Conservation (phyloP, 1,140 invertebrate species). For the Anoplophora glabripennis region DNA sequence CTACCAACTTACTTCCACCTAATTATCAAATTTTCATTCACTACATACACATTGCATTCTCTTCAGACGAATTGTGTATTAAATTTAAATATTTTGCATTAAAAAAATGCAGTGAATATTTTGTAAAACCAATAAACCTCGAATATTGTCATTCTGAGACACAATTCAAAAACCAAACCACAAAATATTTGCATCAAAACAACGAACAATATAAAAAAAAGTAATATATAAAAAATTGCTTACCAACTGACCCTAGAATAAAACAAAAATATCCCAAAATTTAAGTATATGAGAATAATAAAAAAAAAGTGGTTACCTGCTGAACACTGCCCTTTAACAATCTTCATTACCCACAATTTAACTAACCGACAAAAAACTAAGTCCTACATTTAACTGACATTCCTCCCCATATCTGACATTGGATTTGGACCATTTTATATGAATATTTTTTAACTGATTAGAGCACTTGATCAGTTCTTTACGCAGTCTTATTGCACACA, state of each 20-base stretch:
- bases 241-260: constrained; percentile 19
- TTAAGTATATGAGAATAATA: background rate
- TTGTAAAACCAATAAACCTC: too few relatives aligned
- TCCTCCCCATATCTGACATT: constrained; percentile 14
- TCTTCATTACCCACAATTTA: constrained; percentile 9
- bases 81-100: too few relatives aligned
- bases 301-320: constrained; percentile 17
- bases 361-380: constrained; percentile 10
- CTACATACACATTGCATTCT: too few relatives aligned
- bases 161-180: too few relatives aligned
- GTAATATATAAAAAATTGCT: constrained; percentile 20
- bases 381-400: constrained; percentile 10
- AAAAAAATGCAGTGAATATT: too few relatives aligned
- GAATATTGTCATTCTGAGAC: too few relatives aligned
- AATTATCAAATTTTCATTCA: too few relatives aligned
- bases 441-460: constrained; percentile 6
- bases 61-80: too few relatives aligned
- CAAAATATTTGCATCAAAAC: background rate
- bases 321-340: constrained; percentile 9
- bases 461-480: constrained; percentile 24
- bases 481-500: constrained; percentile 29
- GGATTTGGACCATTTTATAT: too few relatives aligned
- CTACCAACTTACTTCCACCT: too few relatives aligned
- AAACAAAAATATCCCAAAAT: background rate
- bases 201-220: background rate